Evolutionary conservation across 1,140 invertebrate genomes (phyloP), one percentile per base, ranked within the genome.

Genomic region (Eubasilissa regina): DNA sequence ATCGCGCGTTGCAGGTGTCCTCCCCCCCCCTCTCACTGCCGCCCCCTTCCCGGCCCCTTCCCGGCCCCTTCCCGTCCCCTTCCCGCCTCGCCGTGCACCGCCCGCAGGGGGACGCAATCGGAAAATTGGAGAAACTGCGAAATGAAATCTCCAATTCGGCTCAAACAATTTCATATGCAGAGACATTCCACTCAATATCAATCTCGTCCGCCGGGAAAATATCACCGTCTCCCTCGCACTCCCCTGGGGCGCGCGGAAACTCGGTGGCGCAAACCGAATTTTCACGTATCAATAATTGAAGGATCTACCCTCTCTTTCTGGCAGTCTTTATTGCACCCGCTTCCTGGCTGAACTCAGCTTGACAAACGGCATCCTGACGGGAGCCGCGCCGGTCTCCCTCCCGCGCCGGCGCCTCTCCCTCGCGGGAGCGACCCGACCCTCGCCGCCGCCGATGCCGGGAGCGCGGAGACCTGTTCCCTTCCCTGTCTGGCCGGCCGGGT

Each of bases 131-230:
- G 45, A 53, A 70, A 66, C 62, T 47, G 35, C 10, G 62, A 66
- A 66, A 66, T 66, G 62, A 44, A 70, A 70, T 70, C 51, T 74
- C 19, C 51, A 75, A 75, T 75, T 75, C 21, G 73, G 17, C 15
- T 44, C 74, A 45, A 75, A 75, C 74, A 75, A 75, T 75, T 75
- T 75, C 47, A 25, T 62, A 62, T 62, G 55, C 74, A 62, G 45
- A 75, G 55, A 62, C 74, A 58, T 64, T 62, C 44, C 53, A 75
- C 55, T 64, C 74, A 62, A 75, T 75, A 75, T 62, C 74, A 62
- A 60, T 62, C 74, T 62, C 53, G 48, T 48, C 55, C 74, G 53
- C 51, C 43, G 17, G 51, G 43, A 6, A 47, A 74, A 3, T 74
- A 56, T 56, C 15, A 12, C 72, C 72, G 51, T 74, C 66, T 70